Evolutionary conservation across 2,113 vertebrate species (phyloP).

Genomic region (Athene noctua): DNA sequence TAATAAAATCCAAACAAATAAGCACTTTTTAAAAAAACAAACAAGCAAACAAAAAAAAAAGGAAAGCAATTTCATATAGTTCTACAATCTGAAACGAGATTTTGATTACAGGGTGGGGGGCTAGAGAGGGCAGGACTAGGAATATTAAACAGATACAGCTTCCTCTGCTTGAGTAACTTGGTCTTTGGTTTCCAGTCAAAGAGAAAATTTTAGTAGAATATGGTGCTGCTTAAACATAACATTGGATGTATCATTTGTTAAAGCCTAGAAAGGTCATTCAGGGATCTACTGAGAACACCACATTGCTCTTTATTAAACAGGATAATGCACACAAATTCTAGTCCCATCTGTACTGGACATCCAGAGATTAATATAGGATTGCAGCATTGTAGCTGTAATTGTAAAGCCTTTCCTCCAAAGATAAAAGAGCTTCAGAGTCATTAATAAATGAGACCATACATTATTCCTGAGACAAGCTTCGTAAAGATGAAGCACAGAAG

Average conservation of each 20-base stretch:
- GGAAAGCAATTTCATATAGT: not conserved
- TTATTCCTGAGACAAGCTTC: not conserved
- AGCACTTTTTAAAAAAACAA: not conserved
- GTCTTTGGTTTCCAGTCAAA: not conserved
- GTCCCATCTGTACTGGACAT: not conserved
- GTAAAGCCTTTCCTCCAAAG: constrained; percentile 3
- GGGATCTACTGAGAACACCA: not conserved
- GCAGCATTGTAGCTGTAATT: not conserved
- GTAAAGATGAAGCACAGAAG: not conserved
- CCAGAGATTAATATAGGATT: constrained; percentile 13
- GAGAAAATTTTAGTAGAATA: not conserved
- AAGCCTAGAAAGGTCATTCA: not conserved
- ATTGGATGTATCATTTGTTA: not conserved
- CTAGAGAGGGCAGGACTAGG: not conserved
- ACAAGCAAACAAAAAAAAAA: too few species aligned
- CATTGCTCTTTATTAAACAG: not conserved
- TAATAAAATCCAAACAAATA: not conserved
- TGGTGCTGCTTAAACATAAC: not conserved
- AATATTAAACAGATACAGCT: not conserved
- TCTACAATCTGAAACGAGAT: not conserved
- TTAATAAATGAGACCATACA: not conserved
- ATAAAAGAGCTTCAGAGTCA: not conserved
- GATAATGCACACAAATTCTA: not conserved
- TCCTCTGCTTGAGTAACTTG: not conserved
- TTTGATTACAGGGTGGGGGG: not conserved